These are phyloP conservation scores for Hemiscyllium ocellatum DNA, from an alignment of 2,113 vertebrate species.

Conservation along the genomic window DNA sequence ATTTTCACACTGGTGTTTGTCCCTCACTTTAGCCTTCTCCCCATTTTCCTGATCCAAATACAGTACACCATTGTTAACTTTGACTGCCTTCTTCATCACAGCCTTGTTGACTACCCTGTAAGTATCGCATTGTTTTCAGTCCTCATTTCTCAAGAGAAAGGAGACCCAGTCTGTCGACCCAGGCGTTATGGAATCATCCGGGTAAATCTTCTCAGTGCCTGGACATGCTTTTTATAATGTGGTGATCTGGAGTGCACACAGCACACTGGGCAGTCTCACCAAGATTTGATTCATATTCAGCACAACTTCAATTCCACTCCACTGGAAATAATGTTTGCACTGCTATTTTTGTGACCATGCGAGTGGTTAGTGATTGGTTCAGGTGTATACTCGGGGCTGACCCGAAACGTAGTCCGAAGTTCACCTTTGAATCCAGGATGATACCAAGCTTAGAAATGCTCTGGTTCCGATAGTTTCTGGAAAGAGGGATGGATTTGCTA, in stretches of 20 bases:
- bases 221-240: no score
- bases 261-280: background rate
- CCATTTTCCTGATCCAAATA: background rate
- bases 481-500: background rate
- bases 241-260: background rate
- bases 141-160: no score
- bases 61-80: no score
- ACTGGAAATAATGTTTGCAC: no score
- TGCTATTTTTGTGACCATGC: no score
- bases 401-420: no score
- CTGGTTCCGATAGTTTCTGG: background rate
- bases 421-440: background rate
- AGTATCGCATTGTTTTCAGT: no score
- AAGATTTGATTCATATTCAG: background rate
- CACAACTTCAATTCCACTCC: background rate
- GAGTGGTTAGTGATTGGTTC: no score
- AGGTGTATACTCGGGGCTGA: no score
- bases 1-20: background rate
- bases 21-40: background rate
- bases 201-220: background rate
- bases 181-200: background rate
- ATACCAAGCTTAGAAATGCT: background rate
- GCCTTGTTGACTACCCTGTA: no score
- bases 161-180: background rate
- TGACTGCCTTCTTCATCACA: no score